These are phyloP conservation scores for Phalanger gymnotis DNA, from an alignment of 2,797 vertebrate species.

Conservation along the genomic window DNA sequence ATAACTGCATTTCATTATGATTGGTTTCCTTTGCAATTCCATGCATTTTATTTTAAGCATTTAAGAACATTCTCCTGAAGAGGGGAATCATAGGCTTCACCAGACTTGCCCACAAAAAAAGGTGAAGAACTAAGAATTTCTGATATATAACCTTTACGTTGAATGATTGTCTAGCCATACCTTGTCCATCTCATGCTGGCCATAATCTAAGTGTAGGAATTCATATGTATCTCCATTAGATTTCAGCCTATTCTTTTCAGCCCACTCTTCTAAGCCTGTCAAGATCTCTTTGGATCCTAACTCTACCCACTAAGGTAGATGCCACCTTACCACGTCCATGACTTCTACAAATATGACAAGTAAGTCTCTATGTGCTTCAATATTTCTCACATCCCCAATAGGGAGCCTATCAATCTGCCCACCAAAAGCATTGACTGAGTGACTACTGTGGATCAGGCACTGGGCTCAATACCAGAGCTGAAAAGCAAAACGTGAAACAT, in stretches of 20 bases:
- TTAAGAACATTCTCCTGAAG: background rate
- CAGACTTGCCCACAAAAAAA: background rate
- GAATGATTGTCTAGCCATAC: background rate
- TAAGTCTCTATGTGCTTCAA: background rate
- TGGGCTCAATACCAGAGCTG: background rate
- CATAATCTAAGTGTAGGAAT: background rate
- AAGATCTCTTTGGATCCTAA: background rate
- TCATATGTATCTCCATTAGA: background rate
- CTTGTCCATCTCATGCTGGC: background rate
- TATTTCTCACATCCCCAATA: conserved; percentile 7
- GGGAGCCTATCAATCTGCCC: background rate
- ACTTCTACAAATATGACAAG: background rate
- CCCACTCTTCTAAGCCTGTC: background rate
- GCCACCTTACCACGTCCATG: background rate
- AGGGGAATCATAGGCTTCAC: background rate
- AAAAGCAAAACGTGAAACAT: background rate
- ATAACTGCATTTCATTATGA: background rate
- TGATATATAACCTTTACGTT: background rate
- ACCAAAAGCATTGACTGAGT: background rate
- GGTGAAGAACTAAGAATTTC: background rate
- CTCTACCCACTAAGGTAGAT: background rate
- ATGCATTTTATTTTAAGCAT: background rate
- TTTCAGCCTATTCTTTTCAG: background rate
- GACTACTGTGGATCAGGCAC: background rate
- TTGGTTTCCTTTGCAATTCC: background rate